These are phyloP conservation scores for Eumacrocentrus americanus DNA, from an alignment of 2,888 invertebrate species.

Conservation along the genomic window DNA sequence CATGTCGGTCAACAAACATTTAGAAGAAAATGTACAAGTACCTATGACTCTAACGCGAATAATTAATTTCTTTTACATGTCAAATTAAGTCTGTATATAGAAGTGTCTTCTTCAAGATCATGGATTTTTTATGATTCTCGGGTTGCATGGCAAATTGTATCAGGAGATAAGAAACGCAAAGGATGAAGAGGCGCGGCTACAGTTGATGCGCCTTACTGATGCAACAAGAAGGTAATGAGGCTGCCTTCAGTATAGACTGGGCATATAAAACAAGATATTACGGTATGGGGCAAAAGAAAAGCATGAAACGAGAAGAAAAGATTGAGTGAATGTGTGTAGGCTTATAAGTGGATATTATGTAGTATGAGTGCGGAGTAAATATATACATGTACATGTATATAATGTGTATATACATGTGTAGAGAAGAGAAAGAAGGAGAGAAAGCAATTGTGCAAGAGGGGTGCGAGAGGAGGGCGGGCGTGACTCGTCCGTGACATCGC, in stretches of 20 bases:
- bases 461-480: conserved; percentile 42
- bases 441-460: conserved; percentile 19
- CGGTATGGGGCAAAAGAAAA: conserved; percentile 31
- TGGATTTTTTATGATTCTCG: no score
- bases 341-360: neutral
- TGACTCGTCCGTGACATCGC: conserved; percentile 59
- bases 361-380: neutral
- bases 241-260: conserved; percentile 30
- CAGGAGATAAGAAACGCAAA: conserved; percentile 17
- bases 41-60: no score
- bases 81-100: conserved; percentile 7
- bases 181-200: conserved; percentile 24
- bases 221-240: conserved; percentile 40
- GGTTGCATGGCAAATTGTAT: conserved; percentile 25
- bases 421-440: conserved; percentile 20
- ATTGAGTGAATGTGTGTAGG: neutral
- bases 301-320: conserved; percentile 1
- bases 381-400: neutral
- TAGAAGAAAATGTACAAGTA: no score
- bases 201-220: conserved; percentile 32
- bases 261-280: conserved; percentile 44
- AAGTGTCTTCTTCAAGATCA: conserved; percentile 12
- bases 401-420: conserved; percentile 6
- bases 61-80: neutral
- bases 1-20: no score